These are phyloP conservation scores for Nesometra sesokonis DNA, from an alignment of 35 echinoderm and acorn worm genomes.

Conservation along the genomic window DNA sequence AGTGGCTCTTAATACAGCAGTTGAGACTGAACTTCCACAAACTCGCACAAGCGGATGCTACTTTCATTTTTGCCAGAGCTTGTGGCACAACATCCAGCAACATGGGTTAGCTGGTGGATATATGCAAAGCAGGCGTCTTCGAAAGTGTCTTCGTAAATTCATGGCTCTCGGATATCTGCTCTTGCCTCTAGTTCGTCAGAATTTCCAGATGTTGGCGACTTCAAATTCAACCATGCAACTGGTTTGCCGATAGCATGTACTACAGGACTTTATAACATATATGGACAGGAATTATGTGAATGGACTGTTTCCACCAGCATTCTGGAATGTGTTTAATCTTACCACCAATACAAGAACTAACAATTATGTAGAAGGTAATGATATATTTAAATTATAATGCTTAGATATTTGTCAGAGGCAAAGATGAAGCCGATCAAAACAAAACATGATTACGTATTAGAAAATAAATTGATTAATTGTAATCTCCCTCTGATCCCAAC, in stretches of 20 bases:
- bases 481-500: no score
- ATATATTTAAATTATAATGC: no score
- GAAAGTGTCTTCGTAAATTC: no score
- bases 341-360: no score
- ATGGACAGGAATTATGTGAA: neutral
- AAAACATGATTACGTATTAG: no score
- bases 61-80: conserved; percentile 15
- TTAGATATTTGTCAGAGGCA: no score
- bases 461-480: no score
- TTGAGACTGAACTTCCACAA: conserved; percentile 3
- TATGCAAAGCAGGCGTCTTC: neutral
- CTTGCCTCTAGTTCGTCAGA: neutral
- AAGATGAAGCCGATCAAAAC: no score
- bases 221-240: neutral
- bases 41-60: conserved; percentile 7
- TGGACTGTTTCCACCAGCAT: no score
- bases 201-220: neutral
- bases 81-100: conserved; percentile 26
- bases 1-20: conserved; percentile 1
- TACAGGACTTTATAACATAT: neutral
- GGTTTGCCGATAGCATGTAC: neutral
- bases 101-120: conserved; percentile 4
- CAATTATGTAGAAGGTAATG: no score
- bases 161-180: conserved; percentile 21
- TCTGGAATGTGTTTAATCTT: no score